A percentile compares a stretch with the other conserved stretches of the same genome.
Conservation (phyloP, 2,113 vertebrate genomes). For the Phaetusa simplex region DNA sequence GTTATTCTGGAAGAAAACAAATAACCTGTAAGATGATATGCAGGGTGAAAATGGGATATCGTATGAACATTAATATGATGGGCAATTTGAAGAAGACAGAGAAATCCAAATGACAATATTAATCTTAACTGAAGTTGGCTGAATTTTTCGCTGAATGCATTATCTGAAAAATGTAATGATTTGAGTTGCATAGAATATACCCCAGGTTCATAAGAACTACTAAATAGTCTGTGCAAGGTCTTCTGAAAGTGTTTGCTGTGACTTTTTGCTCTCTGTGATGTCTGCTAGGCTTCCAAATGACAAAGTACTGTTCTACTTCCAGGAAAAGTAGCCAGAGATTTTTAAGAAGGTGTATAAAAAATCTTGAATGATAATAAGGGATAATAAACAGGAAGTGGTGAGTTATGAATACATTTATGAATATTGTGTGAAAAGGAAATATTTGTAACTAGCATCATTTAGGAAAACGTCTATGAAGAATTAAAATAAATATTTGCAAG, state of each 20-base stretch:
- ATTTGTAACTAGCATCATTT: neutral
- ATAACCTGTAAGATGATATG: neutral
- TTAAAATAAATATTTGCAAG: neutral
- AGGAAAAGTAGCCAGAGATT: neutral
- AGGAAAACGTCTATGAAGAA: neutral
- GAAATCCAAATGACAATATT: neutral
- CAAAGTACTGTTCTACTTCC: neutral
- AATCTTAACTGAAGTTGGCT: neutral
- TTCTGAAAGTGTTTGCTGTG: neutral
- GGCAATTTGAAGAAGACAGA: slow-evolving; percentile 15
- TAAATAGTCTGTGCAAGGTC: neutral
- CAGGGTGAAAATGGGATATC: neutral
- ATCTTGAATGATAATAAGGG: neutral
- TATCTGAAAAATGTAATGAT: neutral
- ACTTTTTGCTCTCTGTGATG: neutral
- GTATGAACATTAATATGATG: neutral
- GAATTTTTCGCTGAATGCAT: neutral
- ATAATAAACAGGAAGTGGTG: neutral
- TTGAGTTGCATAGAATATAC: neutral
- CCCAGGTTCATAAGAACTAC: neutral
- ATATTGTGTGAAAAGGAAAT: neutral
- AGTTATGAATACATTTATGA: neutral
- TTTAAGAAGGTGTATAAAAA: neutral
- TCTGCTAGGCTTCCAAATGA: neutral
- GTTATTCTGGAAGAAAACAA: neutral